Conservation (phyloP, 2,113 vertebrate species). For the Brachionichthys hirsutus region DNA sequence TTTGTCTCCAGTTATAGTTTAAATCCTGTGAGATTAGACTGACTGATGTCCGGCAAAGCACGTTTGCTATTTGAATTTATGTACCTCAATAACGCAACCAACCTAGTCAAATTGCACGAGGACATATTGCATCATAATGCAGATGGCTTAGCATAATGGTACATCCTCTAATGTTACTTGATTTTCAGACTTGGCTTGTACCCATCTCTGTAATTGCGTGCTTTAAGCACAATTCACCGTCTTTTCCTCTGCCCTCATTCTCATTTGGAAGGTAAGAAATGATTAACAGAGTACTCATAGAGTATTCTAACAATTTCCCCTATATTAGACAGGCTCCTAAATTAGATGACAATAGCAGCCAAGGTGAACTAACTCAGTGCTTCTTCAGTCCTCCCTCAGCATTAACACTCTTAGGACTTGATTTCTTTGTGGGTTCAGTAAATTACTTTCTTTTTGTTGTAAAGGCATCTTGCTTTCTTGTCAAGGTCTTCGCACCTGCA, state of each 20-base stretch:
- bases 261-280: conserved; percentile 12
- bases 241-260: conserved; percentile 2
- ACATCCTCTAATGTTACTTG: background rate
- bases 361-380: conserved; percentile 36
- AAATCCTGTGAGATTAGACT: conserved; percentile 28
- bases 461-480: conserved; percentile 44
- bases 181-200: background rate
- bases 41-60: conserved; percentile 31
- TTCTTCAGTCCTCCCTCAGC: conserved; percentile 39
- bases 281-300: conserved; percentile 18
- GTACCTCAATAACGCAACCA: conserved; percentile 5
- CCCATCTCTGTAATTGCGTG: conserved; percentile 12
- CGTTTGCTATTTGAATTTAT: conserved; percentile 26
- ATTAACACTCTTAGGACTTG: conserved; percentile 45
- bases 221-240: conserved; percentile 2
- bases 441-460: conserved; percentile 37
- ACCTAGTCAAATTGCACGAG: conserved; percentile 4
- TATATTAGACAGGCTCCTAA: conserved; percentile 18
- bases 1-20: conserved; percentile 37
- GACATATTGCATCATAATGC: conserved; percentile 7
- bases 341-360: conserved; percentile 35
- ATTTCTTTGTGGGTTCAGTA: conserved; percentile 55
- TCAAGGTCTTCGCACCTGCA: conserved; percentile 54
- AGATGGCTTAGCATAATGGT: conserved; percentile 1
- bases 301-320: conserved; percentile 13